Evolutionary conservation across 2,113 vertebrate genomes (phyloP).

Genomic region (Elephantulus edwardii): DNA sequence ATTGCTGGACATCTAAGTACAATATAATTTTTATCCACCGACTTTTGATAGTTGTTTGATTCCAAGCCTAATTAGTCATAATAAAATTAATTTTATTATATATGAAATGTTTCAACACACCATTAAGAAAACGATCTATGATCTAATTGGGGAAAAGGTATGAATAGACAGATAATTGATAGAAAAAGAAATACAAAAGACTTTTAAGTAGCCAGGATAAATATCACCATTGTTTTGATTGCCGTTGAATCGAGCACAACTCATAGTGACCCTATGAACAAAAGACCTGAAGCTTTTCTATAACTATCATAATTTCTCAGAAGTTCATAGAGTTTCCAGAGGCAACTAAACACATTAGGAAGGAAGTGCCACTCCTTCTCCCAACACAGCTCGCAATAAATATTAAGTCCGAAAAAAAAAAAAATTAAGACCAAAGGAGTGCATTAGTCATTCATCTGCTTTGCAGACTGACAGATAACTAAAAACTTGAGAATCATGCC

Average conservation of each 20-base stretch:
- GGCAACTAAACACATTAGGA: no score
- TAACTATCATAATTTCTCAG: no score
- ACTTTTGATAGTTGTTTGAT: not conserved
- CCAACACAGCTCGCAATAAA: no score
- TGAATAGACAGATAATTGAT: no score
- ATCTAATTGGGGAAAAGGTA: not conserved
- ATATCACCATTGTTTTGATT: not conserved
- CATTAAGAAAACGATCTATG: not conserved
- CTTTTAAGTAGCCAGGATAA: not conserved
- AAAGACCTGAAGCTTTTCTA: no score
- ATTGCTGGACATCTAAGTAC: not conserved
- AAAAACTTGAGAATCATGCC: not conserved
- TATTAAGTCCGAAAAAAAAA: not conserved
- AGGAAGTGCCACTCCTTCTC: no score
- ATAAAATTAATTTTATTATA: not conserved
- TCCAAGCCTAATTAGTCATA: not conserved
- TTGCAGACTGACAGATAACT: not conserved
- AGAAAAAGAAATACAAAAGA: not conserved
- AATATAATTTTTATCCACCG: not conserved
- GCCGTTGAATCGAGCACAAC: no score
- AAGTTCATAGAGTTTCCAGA: no score
- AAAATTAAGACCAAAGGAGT: not conserved
- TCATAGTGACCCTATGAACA: no score
- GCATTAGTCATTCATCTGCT: not conserved
- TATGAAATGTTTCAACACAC: constrained; percentile 3